Percentiles rank a stretch among this genome's conserved stretches.
Conservation (phyloP, 2,113 vertebrate species). For the Epinephelus fuscoguttatus region DNA sequence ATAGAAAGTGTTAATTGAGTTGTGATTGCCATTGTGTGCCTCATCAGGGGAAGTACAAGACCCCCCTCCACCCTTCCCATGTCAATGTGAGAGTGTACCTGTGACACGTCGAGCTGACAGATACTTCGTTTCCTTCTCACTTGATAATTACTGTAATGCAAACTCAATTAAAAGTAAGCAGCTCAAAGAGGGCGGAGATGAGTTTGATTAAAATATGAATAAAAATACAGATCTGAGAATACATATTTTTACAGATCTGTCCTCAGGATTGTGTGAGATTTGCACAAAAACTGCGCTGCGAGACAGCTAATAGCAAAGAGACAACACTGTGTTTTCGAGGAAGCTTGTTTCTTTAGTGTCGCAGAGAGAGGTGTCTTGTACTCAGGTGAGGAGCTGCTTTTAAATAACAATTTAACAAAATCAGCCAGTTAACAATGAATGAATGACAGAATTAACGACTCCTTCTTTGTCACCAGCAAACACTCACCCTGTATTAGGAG, state of each 20-base stretch:
- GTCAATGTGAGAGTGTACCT: conserved; percentile 80
- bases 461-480: conserved; percentile 25
- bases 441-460: conserved; percentile 22
- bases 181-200: conserved; percentile 54
- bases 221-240: conserved; percentile 57
- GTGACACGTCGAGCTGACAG: conserved; percentile 76
- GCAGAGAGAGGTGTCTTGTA: neutral
- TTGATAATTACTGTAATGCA: conserved; percentile 82
- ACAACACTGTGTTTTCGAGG: neutral
- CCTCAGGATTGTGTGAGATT: conserved; percentile 6
- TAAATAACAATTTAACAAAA: neutral
- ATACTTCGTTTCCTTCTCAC: conserved; percentile 75
- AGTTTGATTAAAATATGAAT: conserved; percentile 73
- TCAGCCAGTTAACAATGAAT: conserved; percentile 26
- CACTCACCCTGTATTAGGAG: conserved; percentile 26
- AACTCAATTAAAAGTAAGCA: conserved; percentile 82
- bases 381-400: neutral
- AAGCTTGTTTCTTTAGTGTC: neutral
- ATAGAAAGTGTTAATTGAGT: conserved; percentile 87
- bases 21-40: conserved; percentile 80
- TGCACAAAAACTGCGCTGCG: neutral
- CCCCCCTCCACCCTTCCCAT: conserved; percentile 69
- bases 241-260: conserved; percentile 60
- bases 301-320: neutral
- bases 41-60: conserved; percentile 73